Percentiles rank a stretch among this genome's conserved stretches.
Evolutionary conservation across 2,797 vertebrate genomes (phyloP).

Genomic region (Mus spretus): DNA sequence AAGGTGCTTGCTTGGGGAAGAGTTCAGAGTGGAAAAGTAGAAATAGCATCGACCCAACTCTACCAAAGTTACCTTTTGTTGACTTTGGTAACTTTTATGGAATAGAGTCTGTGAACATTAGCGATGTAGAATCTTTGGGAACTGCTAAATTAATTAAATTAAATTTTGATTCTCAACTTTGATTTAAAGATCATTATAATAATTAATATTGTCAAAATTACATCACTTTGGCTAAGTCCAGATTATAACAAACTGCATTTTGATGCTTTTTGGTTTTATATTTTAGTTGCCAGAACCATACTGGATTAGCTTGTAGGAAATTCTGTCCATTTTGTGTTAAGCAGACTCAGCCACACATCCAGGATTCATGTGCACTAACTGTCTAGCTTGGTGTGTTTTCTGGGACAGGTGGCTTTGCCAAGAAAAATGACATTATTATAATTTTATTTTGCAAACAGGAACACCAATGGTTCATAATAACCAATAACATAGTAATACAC

Average conservation of each 20-base stretch:
- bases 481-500: neutral
- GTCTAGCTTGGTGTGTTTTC: neutral
- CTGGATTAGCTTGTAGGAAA: slow-evolving; percentile 46
- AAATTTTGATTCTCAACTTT: neutral
- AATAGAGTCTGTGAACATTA: neutral
- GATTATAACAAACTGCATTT: slow-evolving; percentile 18
- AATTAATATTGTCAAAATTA: slow-evolving; percentile 51
- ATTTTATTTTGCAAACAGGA: neutral
- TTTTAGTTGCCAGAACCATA: slow-evolving; percentile 40
- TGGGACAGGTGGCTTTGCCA: neutral
- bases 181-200: neutral
- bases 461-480: neutral
- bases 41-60: neutral
- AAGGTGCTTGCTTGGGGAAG: slow-evolving; percentile 7
- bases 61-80: neutral
- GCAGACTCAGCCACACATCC: neutral
- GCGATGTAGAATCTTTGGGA: neutral
- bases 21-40: neutral
- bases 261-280: neutral
- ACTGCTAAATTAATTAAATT: slow-evolving; percentile 21
- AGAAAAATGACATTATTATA: slow-evolving; percentile 14
- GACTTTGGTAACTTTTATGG: slow-evolving; percentile 17
- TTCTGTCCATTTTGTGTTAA: slow-evolving; percentile 34
- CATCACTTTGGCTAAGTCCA: slow-evolving; percentile 7
- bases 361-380: neutral